Percentiles rank a stretch among this genome's conserved stretches.
phyloP scores from a whole-genome alignment of 1,140 invertebrate species.

The Phortica variegata region DNA sequence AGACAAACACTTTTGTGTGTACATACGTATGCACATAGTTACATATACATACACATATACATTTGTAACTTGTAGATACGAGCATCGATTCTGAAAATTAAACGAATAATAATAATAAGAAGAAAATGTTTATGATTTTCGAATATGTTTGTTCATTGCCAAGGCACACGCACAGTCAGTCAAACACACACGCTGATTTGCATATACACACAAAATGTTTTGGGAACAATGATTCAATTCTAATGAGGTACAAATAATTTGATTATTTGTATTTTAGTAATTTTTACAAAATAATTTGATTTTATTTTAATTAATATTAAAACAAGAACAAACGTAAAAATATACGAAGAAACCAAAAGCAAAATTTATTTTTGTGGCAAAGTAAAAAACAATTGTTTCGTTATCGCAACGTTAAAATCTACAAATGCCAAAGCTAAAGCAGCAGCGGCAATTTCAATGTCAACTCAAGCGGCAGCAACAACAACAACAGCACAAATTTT shows the following conservation, averaged over 20 bases:
- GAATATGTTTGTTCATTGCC: slow-evolving; percentile 2
- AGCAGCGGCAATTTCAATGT: slow-evolving; percentile 52
- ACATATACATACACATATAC: slow-evolving; percentile 2
- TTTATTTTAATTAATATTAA: too few relatives aligned
- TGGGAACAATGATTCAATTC: background rate
- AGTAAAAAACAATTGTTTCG: too few relatives aligned
- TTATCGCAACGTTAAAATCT: slow-evolving; percentile 49
- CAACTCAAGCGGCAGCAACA: slow-evolving; percentile 25
- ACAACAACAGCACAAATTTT: slow-evolving; percentile 19
- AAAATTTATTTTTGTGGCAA: slow-evolving; percentile 22
- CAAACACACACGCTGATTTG: slow-evolving; percentile 1
- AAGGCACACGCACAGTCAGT: slow-evolving; percentile 10
- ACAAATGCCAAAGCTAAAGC: slow-evolving; percentile 19
- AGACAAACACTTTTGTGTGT: slow-evolving; percentile 13
- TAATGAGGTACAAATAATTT: too few relatives aligned
- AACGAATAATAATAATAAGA: too few relatives aligned
- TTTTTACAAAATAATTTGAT: too few relatives aligned
- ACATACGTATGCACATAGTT: background rate
- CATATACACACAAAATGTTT: slow-evolving; percentile 25
- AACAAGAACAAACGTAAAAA: too few relatives aligned
- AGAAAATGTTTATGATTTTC: slow-evolving; percentile 5
- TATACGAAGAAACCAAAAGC: too few relatives aligned
- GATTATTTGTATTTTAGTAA: too few relatives aligned
- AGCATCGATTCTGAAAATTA: too few relatives aligned
- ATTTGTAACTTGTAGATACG: slow-evolving; percentile 3